Conservation (phyloP, 2,888 invertebrate species). For the Junonia oenone region DNA sequence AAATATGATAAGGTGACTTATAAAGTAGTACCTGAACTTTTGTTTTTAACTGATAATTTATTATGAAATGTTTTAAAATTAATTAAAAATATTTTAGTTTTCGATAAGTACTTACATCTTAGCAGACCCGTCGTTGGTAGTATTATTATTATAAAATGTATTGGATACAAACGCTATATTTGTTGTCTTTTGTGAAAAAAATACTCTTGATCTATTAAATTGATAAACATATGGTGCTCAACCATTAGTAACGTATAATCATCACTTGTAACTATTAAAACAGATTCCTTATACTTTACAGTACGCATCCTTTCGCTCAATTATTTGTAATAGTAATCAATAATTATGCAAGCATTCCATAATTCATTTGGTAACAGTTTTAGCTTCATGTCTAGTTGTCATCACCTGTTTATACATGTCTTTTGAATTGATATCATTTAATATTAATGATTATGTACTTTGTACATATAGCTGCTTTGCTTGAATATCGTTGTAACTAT, state of each 20-base stretch:
- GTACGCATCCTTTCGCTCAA: background rate
- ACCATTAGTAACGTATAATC: background rate
- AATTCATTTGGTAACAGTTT: too few relatives aligned
- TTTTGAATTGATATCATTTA: too few relatives aligned
- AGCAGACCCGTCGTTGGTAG: background rate
- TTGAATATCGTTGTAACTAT: too few relatives aligned
- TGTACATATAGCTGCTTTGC: too few relatives aligned
- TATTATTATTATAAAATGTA: slow-evolving; percentile 21
- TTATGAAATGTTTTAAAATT: slow-evolving; percentile 21
- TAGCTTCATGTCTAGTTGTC: too few relatives aligned
- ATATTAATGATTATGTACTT: too few relatives aligned
- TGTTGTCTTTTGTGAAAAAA: background rate
- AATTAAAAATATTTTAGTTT: slow-evolving; percentile 16
- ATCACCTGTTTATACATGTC: too few relatives aligned
- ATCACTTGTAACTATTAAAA: background rate
- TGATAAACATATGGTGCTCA: slow-evolving; percentile 10
- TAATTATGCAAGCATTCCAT: too few relatives aligned
- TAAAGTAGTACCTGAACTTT: slow-evolving; percentile 36
- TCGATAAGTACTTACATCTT: slow-evolving; percentile 12
- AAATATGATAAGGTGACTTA: slow-evolving; percentile 32
- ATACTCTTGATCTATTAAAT: slow-evolving; percentile 1
- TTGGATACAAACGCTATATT: background rate
- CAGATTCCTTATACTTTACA: background rate
- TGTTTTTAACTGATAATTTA: slow-evolving; percentile 28
- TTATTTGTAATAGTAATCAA: background rate